Evolutionary conservation across 2,888 invertebrate species (phyloP), one percentile per base, ranked within the genome.

Genomic region (Ptilodon capucinus): DNA sequence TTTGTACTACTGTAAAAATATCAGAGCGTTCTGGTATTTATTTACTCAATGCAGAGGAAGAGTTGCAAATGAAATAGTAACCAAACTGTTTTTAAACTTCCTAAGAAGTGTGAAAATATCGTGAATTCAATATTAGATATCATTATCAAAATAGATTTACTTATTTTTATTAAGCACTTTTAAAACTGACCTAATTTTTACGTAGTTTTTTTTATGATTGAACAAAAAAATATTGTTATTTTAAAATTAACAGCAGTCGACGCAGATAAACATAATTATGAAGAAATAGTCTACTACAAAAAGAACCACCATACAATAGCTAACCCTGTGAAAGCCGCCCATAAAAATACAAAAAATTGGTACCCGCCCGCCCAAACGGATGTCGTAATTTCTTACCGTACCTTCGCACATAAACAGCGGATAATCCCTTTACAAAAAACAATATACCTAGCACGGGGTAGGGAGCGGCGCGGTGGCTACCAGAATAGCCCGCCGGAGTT

Each of bases 401-500:
- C 28, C 28, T n/a, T n/a, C 28, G 28, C 28, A 28, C 28, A 28
- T 28, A 28, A 28, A 28, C 28, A 28, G 28, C 28, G 28, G 28
- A 32, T 32, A 32, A 32, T 32, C 32, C 32, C 32, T 32, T 32
- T 32, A 32, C 32, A 32, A 32, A 35, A 32, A 17, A 35, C 35
- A 35, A 35, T 35, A 35, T 35, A n/a, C n/a, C n/a, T n/a, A 17
- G 17, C 16, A 35, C 35, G 35, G 11, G 35, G 9, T 17, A 35
- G 35, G 17, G 32, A 32, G 32, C 9, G 32, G 16, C 35, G 17
- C 35, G 17, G 17, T n/a, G 19, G 39, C 25, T 25, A 42, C 38
- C 16, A 16, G 17, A 49, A 49, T 45, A 45, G 45, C 14, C 11
- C 4, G 38, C 9, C 25, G 23, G 16, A 16, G 44, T 45, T 45